Conservation (phyloP, 2,797 vertebrate genomes). For the Coccyzus lansbergi region DNA sequence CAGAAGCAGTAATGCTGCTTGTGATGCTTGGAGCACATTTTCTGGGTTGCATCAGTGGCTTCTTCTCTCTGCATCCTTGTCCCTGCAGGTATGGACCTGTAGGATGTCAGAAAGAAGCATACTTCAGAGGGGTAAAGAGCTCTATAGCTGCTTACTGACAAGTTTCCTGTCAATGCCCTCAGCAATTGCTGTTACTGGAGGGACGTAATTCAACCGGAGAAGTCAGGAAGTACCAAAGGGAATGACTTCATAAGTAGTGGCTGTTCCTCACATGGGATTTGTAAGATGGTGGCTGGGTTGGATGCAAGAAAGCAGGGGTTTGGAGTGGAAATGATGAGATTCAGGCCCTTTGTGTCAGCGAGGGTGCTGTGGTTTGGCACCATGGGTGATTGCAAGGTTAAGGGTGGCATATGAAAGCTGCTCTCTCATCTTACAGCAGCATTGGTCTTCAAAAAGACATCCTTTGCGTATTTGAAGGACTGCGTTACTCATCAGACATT, state of each 20-base stretch:
- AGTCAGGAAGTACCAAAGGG: not conserved
- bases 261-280: not conserved
- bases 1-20: not conserved
- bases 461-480: not conserved
- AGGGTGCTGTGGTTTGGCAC: not conserved
- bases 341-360: not conserved
- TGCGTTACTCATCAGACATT: not conserved
- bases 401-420: not conserved
- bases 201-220: not conserved
- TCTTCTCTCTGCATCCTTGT: not conserved
- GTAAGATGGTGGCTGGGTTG: not conserved
- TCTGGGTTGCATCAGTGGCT: not conserved
- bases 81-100: accelerated
- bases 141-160: not conserved
- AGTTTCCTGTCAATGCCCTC: not conserved
- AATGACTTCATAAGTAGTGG: not conserved
- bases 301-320: not conserved
- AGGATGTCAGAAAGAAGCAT: not conserved
- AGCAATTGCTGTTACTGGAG: not conserved
- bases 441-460: not conserved
- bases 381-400: accelerated
- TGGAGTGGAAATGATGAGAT: not conserved
- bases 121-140: not conserved
- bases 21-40: accelerated
- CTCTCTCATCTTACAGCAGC: not conserved